Percentiles rank a stretch among this genome's conserved stretches.
Conservation (phyloP, 2,113 vertebrate genomes). For the Thomomys bottae region DNA sequence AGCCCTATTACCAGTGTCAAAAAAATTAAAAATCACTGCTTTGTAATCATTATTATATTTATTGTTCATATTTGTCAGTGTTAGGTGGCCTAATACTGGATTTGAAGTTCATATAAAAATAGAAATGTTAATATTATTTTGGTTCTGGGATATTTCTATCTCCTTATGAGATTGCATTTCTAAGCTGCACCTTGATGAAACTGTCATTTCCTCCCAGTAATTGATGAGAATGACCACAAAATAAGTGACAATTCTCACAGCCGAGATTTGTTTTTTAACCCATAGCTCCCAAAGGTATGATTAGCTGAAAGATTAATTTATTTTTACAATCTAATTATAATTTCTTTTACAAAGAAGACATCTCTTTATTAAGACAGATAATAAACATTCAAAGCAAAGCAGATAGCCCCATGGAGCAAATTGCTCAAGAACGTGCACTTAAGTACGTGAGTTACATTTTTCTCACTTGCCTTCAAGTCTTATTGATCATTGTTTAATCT, state of each 20-base stretch:
- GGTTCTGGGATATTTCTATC: not conserved
- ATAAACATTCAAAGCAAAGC: constrained; percentile 65
- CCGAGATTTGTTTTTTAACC: constrained; percentile 27
- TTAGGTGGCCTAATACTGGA: not conserved
- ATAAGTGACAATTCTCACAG: constrained; percentile 26
- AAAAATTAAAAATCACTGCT: not conserved
- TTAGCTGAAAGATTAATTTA: constrained; percentile 67
- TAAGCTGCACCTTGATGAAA: not conserved
- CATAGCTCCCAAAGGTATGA: constrained; percentile 67
- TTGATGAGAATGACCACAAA: not conserved
- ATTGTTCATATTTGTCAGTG: not conserved
- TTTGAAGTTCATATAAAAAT: not conserved
- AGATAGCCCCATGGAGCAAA: constrained; percentile 60
- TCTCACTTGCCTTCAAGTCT: constrained; percentile 19
- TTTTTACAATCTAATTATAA: constrained; percentile 66
- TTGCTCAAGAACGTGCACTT: constrained; percentile 44
- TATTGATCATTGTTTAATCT: constrained; percentile 17
- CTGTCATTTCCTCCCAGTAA: not conserved
- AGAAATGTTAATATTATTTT: not conserved
- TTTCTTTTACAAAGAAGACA: constrained; percentile 58
- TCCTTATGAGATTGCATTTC: not conserved
- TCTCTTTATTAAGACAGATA: constrained; percentile 74
- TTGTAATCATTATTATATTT: not conserved
- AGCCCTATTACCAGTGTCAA: no score
- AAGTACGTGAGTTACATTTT: not conserved